A percentile compares a stretch with the other conserved stretches of the same genome.
These are phyloP conservation scores for Saccostrea cuccullata DNA, from an alignment of 1,140 invertebrate genomes.

Conservation along the genomic window DNA sequence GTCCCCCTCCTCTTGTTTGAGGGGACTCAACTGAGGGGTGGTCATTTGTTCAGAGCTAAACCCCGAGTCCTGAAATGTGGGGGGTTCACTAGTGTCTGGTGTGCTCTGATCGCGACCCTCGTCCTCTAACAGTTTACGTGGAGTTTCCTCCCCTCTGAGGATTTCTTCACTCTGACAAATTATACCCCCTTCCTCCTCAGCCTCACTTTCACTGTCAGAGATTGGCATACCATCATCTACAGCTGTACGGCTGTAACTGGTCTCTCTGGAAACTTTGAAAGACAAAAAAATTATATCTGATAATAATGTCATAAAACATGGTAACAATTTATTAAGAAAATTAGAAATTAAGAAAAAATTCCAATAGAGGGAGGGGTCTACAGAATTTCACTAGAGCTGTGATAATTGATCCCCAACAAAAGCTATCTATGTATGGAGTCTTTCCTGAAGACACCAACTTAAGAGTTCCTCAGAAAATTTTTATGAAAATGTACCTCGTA, in stretches of 20 bases:
- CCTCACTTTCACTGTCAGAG: slow-evolving; percentile 31
- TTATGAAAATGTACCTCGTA: too few relatives aligned
- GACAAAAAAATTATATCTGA: background rate
- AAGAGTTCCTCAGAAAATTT: too few relatives aligned
- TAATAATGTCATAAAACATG: too few relatives aligned
- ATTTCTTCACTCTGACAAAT: slow-evolving; percentile 18
- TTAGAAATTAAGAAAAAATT: too few relatives aligned
- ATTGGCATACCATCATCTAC: slow-evolving; percentile 27
- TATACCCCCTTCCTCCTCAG: slow-evolving; percentile 17
- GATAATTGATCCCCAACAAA: too few relatives aligned
- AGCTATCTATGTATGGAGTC: too few relatives aligned
- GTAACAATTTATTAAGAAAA: too few relatives aligned
- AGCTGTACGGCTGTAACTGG: background rate
- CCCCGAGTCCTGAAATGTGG: slow-evolving; percentile 32
- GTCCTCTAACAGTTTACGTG: background rate
- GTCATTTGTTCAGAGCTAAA: slow-evolving; percentile 42
- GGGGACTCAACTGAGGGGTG: slow-evolving; percentile 38
- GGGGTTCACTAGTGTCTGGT: background rate
- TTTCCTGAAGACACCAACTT: too few relatives aligned
- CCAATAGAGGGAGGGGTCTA: too few relatives aligned
- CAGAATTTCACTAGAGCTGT: too few relatives aligned
- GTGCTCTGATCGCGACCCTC: background rate
- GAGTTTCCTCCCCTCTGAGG: slow-evolving; percentile 21
- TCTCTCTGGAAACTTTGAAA: slow-evolving; percentile 13
- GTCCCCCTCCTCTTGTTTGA: background rate